These are phyloP conservation scores for Centropyge bicolor DNA, from an alignment of 2,797 vertebrate species.

Conservation along the genomic window DNA sequence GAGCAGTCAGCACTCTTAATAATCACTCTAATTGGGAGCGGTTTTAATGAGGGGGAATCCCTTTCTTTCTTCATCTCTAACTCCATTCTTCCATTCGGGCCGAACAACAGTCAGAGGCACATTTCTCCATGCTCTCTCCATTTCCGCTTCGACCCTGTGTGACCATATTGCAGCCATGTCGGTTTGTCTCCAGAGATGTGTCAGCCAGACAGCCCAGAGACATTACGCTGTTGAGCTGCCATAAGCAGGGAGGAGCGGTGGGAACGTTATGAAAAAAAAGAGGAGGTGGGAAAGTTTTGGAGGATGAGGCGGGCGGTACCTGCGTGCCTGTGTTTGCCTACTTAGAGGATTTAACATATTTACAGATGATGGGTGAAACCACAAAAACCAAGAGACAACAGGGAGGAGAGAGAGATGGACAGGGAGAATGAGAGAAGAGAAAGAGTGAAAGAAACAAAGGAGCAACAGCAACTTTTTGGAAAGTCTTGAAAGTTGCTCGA, in stretches of 20 bases:
- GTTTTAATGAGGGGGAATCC: slow-evolving; percentile 74
- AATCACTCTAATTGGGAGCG: slow-evolving; percentile 75
- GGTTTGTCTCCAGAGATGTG: slow-evolving; percentile 42
- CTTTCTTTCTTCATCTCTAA: slow-evolving; percentile 53
- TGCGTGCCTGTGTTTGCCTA: neutral
- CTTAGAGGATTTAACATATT: neutral
- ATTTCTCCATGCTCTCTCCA: slow-evolving; percentile 51
- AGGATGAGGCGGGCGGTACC: slow-evolving; percentile 10
- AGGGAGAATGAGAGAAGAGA: neutral
- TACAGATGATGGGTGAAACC: slow-evolving; percentile 8
- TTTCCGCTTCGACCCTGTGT: slow-evolving; percentile 33
- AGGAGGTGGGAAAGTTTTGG: slow-evolving; percentile 18
- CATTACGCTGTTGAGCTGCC: slow-evolving; percentile 45
- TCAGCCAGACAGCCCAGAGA: slow-evolving; percentile 52
- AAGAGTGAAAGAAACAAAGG: slow-evolving; percentile 14
- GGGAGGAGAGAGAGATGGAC: neutral
- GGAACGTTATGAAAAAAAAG: slow-evolving; percentile 15
- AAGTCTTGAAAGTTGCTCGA: slow-evolving; percentile 25
- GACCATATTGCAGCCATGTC: slow-evolving; percentile 28
- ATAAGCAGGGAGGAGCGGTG: slow-evolving; percentile 36
- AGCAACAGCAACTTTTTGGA: slow-evolving; percentile 33
- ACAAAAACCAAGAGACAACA: neutral
- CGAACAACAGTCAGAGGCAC: slow-evolving; percentile 47
- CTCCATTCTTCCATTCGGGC: slow-evolving; percentile 55
- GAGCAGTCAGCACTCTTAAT: slow-evolving; percentile 68